Evolutionary conservation across 2,113 vertebrate species (phyloP).

Genomic region (Grammomys surdaster): DNA sequence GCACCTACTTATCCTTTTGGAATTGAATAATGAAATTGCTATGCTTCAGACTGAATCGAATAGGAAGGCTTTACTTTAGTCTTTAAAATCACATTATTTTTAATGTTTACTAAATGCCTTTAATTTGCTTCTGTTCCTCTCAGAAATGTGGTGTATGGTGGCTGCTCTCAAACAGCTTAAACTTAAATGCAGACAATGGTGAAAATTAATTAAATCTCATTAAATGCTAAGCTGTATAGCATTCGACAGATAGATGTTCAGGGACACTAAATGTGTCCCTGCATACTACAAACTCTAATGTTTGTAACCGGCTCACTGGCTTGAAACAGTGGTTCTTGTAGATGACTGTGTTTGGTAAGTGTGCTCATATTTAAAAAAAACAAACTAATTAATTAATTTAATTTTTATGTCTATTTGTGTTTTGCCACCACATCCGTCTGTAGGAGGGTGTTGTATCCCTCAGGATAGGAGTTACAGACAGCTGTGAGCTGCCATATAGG

Average conservation of each 20-base stretch:
- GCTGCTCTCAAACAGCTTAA: background rate
- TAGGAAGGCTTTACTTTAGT: background rate
- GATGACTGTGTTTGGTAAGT: background rate
- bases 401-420: background rate
- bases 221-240: constrained; percentile 8
- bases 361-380: background rate
- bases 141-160: background rate
- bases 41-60: background rate
- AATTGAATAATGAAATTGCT: background rate
- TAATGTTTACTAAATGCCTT: constrained; percentile 25
- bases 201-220: constrained; percentile 33
- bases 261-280: background rate
- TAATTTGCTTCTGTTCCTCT: background rate
- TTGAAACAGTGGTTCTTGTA: background rate
- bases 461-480: background rate
- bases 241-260: background rate
- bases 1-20: background rate
- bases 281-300: background rate
- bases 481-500: background rate
- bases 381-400: background rate
- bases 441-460: background rate
- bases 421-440: background rate
- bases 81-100: constrained; percentile 39
- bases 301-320: background rate
- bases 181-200: background rate